A percentile compares a stretch with the other conserved stretches of the same genome.
Evolutionary conservation across 2,888 invertebrate genomes (phyloP).

Genomic region (Lithophane ornitopus): DNA sequence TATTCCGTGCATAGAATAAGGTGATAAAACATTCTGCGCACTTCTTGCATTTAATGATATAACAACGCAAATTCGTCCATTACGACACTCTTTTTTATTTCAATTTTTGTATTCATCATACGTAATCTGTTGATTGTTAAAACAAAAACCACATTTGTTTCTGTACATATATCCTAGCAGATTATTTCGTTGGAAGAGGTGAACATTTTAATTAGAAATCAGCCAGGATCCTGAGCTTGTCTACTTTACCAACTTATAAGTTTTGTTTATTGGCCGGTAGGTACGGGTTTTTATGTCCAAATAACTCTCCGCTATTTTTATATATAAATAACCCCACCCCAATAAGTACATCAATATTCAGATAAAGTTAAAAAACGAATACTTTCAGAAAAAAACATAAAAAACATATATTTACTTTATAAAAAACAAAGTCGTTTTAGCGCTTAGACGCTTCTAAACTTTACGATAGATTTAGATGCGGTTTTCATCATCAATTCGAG

Average conservation of each 20-base stretch:
- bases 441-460: too few species aligned
- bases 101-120: neutral
- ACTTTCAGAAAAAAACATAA: too few species aligned
- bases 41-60: neutral
- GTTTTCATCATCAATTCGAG: too few species aligned
- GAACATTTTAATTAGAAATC: neutral
- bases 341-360: too few species aligned
- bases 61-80: neutral
- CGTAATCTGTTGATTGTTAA: neutral
- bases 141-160: neutral
- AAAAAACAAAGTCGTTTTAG: too few species aligned
- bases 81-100: neutral
- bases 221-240: neutral
- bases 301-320: neutral
- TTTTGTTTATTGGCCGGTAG: neutral
- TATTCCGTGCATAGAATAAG: slow-evolving; percentile 2
- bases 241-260: neutral
- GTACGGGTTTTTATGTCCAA: too few species aligned
- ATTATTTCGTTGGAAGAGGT: neutral
- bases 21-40: neutral
- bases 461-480: too few species aligned
- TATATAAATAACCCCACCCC: neutral
- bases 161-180: neutral
- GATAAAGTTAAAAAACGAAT: too few species aligned
- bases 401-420: too few species aligned